Evolutionary conservation across 2,113 vertebrate species (phyloP), one percentile per base, ranked within the genome.

Genomic region (Notothenia coriiceps): DNA sequence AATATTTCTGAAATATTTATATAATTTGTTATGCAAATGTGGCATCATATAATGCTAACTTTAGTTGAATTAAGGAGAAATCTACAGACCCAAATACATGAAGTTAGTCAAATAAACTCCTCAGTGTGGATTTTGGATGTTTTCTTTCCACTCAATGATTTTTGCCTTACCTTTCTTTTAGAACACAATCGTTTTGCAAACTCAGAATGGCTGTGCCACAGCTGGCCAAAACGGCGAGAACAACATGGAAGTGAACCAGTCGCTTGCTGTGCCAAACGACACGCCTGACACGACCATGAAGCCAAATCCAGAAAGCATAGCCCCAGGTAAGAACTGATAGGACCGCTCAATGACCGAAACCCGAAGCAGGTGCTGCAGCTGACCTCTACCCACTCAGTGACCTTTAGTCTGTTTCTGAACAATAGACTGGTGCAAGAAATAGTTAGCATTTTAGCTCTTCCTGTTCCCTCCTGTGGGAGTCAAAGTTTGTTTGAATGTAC

Each of bases 251-350:
- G 88, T 73, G 20, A 87, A 94, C 10, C 78, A 95, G 25, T 81
- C 88, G 10, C 92, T 94, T 22, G 88, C 92, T 73, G 95, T 92
- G n/a, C 94, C 94, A 47, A 94, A 93, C 49, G 96, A 97, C 43
- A 92, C 94, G 14, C 87, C 95, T 0, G 93, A 96, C 29, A 94
- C 93, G 59, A 90, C 82, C 59, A 93, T 88, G 33, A 94, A 92
- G 60, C 93, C 95, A 2, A 95, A 97, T 87, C 97, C 97, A 50
- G 95, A 96, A 64, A 95, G 69, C 75, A 97, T 99, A 1, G 97
- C 98, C 35, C 97, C 98, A 88, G 98, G 98, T 99, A 94, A 93
- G 18, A 91, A 56, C 46, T 56, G 35, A 18, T 52, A 46, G 8
- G 20, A 54, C 15, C 9, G 35, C 35, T 40, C 35, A 40, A 64